Base-by-base conservation (phyloP, 2,888 invertebrate species). In the Agriopis marginaria region DNA sequence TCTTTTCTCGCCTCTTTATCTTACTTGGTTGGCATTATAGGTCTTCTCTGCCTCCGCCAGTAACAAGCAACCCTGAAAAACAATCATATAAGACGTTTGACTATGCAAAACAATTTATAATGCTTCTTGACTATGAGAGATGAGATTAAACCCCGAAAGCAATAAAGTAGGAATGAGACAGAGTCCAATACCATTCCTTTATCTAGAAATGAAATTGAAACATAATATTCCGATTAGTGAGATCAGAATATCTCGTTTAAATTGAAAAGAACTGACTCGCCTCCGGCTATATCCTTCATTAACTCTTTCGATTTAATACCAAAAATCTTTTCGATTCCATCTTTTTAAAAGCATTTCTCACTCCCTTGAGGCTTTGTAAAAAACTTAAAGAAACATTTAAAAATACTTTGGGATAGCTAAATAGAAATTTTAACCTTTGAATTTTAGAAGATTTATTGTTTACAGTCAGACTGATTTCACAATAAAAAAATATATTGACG, bases 151-250 rank as follows among this genome's bases (percentile, higher is more conserved):
- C 72, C 63, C 17, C 70, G 51, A 76, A 73, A 75, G 77, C 72
- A 71, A 68, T 68, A 68, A 68, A 68, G 64, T 49, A 66, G n/a
- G 49, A 64, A 56, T 49, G 50, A 54, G 60, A 54, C 56, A 60
- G 63, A 68, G 39, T 75, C 66, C 69, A 70, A 71, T 74, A 71
- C 47, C 70, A 76, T 77, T 74, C 71, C 74, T 70, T 82, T 81
- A 79, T 82, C 79, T 82, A 71, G 79, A 75, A 84, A 78, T 77
- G 79, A 77, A 81, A 87, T 86, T 84, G 81, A 83, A 88, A 91
- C 90, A 90, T 86, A 88, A 90, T 88, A 89, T 91, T 90, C 81
- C 89, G 89, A 91, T 93, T 92, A 92, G 85, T 72, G 77, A 77
- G 82, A 86, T 87, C 87, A 80, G 78, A 78, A 82, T 83, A 77